Evolutionary conservation across 2,888 invertebrate genomes (phyloP), one percentile per base, ranked within the genome.

Genomic region (Yponomeuta sedellus): DNA sequence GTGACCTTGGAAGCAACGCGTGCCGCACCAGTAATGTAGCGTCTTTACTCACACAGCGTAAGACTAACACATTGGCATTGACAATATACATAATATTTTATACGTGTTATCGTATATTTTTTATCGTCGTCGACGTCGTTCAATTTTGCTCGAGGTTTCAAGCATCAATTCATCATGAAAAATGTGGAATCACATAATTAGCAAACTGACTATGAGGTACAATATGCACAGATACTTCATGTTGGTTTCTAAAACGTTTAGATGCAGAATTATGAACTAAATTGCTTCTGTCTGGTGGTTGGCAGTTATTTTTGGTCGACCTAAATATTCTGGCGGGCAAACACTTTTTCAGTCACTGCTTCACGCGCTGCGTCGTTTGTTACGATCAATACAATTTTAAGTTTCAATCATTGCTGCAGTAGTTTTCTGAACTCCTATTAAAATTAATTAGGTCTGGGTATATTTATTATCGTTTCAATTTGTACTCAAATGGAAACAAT

Each of bases 261-360:
- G 44, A 52, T 52, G 16, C 44, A 52, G 44, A 5, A 16, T 52
- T 52, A 16, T 5, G 10, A 16, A 52, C 44, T 52, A 52, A 12
- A 52, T 34, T 52, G 16, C 44, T 52, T 52, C 44, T 52, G 44
- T 16, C 16, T 52, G 44, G 44, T 52, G 44, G 44, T 52, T 52
- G 44, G 44, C 44, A n/a, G 61, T 80, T 91, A 90, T 90, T 90
- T 65, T 91, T 73, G 74, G 82, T 79, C 88, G 90, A 88, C 90
- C 90, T 86, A 88, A 88, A 91, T 91, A 86, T 85, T 83, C 77
- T 78, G 77, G 80, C 81, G 76, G 73, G 77, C 81, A 78, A 75
- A 75, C 75, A 76, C 66, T 67, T 62, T 19, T 28, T 62, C n/a
- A 62, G 62, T 40, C 19, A 62, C 10, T 19, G 62, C 16, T 22